These are phyloP conservation scores for Heteronetta atricapilla DNA, from an alignment of 2,113 vertebrate species.

Conservation along the genomic window DNA sequence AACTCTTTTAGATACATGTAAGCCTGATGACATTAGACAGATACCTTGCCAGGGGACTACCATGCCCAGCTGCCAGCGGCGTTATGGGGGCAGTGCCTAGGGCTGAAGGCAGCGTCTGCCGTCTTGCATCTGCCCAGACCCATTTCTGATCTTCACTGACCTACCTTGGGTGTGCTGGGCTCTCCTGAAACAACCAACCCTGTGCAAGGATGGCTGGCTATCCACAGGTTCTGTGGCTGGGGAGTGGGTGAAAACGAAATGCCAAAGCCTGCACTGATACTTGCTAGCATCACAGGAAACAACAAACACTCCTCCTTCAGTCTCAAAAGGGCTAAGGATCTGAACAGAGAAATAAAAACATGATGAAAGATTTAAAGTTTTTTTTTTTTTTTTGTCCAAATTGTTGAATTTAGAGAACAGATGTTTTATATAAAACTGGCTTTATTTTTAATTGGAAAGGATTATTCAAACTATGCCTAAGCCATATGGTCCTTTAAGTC, in stretches of 20 bases:
- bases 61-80: not conserved
- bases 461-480: constrained; percentile 57
- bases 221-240: not conserved
- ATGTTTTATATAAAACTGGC: constrained; percentile 54
- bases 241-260: not conserved
- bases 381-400: not conserved
- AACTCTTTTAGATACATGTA: not conserved
- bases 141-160: not conserved
- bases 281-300: not conserved
- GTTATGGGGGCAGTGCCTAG: fast-evolving
- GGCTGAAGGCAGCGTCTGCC: not conserved
- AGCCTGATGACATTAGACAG: not conserved
- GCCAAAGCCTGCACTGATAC: not conserved
- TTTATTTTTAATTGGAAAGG: constrained; percentile 66
- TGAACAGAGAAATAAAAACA: constrained; percentile 10
- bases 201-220: not conserved
- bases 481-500: constrained; percentile 38
- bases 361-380: not conserved
- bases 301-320: not conserved
- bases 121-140: not conserved
- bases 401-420: constrained; percentile 45
- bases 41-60: not conserved
- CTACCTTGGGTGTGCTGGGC: not conserved
- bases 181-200: not conserved
- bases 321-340: not conserved